phyloP scores from a whole-genome alignment of 2,888 invertebrate species.

The Drosophila parthenogenetica region DNA sequence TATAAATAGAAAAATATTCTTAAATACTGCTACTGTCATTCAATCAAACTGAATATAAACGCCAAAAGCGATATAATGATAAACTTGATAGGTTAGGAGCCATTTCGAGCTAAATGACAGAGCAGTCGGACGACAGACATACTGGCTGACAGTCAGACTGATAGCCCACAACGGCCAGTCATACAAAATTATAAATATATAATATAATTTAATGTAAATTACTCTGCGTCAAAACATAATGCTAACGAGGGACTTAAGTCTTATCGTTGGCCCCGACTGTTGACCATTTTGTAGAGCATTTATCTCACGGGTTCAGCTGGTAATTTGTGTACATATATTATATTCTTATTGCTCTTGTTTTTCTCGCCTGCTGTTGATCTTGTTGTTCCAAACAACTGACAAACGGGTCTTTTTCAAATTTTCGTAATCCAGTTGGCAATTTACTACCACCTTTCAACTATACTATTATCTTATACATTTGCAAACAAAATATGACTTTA shows the following conservation, averaged over 20 bases:
- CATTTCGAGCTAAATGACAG: conserved; percentile 25
- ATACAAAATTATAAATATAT: conserved; percentile 63
- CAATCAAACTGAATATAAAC: conserved; percentile 54
- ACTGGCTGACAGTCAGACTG: conserved; percentile 19
- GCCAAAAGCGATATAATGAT: conserved; percentile 56
- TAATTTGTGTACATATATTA: conserved; percentile 61
- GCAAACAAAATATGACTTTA: conserved; percentile 7
- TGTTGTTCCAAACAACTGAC: conserved; percentile 17
- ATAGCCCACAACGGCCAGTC: conserved; percentile 40
- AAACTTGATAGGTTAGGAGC: conserved; percentile 49
- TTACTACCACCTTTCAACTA: conserved; percentile 42
- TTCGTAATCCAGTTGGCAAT: conserved; percentile 40
- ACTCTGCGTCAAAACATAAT: conserved; percentile 43
- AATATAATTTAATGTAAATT: conserved; percentile 58
- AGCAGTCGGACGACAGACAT: conserved; percentile 1
- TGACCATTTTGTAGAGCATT: conserved; percentile 47
- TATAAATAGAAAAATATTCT: not conserved
- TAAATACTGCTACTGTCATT: conserved; percentile 18
- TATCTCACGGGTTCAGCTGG: conserved; percentile 44
- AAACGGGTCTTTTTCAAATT: conserved; percentile 40
- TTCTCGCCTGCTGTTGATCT: not conserved
- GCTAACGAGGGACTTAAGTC: conserved; percentile 34
- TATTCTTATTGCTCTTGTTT: conserved; percentile 14
- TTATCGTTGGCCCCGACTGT: conserved; percentile 42
- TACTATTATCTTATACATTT: not conserved